Evolutionary conservation across 2,113 vertebrate genomes (phyloP).

Genomic region (Columbina picui): DNA sequence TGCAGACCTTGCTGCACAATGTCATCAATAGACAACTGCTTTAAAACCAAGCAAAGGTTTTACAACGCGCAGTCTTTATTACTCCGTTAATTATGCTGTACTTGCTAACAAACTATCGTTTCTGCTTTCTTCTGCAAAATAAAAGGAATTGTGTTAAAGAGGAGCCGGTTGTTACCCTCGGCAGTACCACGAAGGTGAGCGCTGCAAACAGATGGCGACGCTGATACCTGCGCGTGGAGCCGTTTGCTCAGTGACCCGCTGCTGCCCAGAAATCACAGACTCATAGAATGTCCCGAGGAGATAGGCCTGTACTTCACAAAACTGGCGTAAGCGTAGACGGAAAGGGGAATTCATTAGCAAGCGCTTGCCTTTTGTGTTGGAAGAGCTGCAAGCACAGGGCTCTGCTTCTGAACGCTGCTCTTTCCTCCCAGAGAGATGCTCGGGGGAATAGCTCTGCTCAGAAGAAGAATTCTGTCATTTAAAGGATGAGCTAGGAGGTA

Average conservation of each 20-base stretch:
- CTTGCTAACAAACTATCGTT: too few species aligned
- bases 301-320: neutral
- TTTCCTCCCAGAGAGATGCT: neutral
- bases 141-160: too few species aligned
- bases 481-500: slow-evolving; percentile 53
- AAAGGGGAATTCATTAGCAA: neutral
- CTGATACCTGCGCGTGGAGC: too few species aligned
- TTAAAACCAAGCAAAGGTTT: neutral
- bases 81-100: too few species aligned
- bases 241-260: too few species aligned
- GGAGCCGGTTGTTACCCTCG: too few species aligned
- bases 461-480: slow-evolving; percentile 15
- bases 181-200: too few species aligned
- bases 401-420: neutral
- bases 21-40: neutral
- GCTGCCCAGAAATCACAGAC: too few species aligned
- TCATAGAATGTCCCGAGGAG: too few species aligned
- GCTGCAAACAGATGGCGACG: too few species aligned
- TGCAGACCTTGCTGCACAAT: neutral
- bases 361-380: neutral
- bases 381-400: neutral
- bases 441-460: slow-evolving; percentile 29
- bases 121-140: too few species aligned
- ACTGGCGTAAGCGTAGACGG: neutral
- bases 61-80: too few species aligned